phyloP scores from a whole-genome alignment of 2,113 vertebrate genomes.

The Clarias macrocephalus region DNA sequence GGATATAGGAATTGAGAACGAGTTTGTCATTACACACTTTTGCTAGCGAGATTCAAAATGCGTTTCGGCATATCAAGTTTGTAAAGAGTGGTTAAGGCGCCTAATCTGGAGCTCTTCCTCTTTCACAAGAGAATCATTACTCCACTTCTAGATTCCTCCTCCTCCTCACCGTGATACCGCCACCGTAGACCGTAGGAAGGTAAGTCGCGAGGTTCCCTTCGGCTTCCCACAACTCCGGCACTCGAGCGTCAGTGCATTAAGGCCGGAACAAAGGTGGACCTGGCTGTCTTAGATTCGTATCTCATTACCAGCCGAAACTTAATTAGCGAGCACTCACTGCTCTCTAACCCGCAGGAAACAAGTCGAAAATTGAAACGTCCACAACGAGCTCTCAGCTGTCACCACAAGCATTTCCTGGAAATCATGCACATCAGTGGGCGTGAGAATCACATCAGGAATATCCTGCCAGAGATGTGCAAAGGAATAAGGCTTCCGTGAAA shows the following conservation, averaged over 20 bases:
- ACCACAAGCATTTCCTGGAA: constrained; percentile 3
- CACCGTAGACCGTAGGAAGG: not conserved
- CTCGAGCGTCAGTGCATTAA: constrained; percentile 36
- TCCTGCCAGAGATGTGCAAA: not conserved
- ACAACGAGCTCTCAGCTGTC: constrained; percentile 5
- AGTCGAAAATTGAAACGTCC: constrained; percentile 5
- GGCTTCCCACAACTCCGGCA: constrained; percentile 17
- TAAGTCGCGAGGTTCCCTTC: constrained; percentile 31
- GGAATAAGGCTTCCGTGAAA: not conserved
- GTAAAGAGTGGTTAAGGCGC: not conserved
- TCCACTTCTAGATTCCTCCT: not conserved
- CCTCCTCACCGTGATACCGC: not conserved
- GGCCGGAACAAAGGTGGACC: constrained; percentile 33
- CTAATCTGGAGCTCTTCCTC: not conserved
- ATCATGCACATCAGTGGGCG: not conserved
- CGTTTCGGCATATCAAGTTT: not conserved
- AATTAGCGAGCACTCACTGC: constrained; percentile 49
- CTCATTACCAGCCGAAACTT: constrained; percentile 51
- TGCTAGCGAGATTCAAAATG: not conserved
- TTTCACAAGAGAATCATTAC: not conserved
- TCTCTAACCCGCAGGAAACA: constrained; percentile 37
- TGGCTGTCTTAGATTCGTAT: constrained; percentile 49
- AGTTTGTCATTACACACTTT: not conserved
- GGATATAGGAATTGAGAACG: not conserved
- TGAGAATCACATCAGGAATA: not conserved